Base-by-base conservation (phyloP, 2,797 vertebrate genomes). In the Hyperoplus lanceolatus region DNA sequence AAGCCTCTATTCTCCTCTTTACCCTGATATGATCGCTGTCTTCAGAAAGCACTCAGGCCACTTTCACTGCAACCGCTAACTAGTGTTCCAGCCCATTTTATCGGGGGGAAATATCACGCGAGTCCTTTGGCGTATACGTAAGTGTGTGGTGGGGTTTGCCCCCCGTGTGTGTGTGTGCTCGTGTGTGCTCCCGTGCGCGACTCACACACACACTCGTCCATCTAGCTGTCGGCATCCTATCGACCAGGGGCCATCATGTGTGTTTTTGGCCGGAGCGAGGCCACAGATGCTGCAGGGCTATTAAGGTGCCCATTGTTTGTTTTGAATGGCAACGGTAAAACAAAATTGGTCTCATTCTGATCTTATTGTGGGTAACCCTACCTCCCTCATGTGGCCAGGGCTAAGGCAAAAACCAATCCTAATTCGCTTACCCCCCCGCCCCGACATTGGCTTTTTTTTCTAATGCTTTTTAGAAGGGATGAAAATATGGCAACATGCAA, bases 341-440 rank as follows among this genome's bases (percentile, higher is more conserved):
- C 92, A 93, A 95, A 96, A 93, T 96, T 96, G 95, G 94, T 93
- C 94, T 93, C 91, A 91, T 95, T 94, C 90, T 96, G 92, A 96
- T 96, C 95, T 95, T 95, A 95, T 96, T 96, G 95, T 94, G 93
- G 94, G 95, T 96, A 96, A 96, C 95, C 93, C 91, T 95, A 96
- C 92, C 95, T 95, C 94, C 91, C 91, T 90, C 89, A 29, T 85
- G 94, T 93, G 95, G 93, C 92, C 82, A 64, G 84, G 92, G 87
- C 29, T 29, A 89, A 92, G 87, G 80, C 85, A 91, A 95, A 96
- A 95, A 94, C 94, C 95, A 94, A 96, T 96, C 91, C 91, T 96
- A 96, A 96, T 94, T 92, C 91, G 93, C 92, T 96, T 96, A 95
- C 91, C 79, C 86, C 86, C 80, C 86, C 91, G 73, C 92, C 92